phyloP scores from a whole-genome alignment of 2,888 invertebrate genomes.

The Oscheius onirici region DNA sequence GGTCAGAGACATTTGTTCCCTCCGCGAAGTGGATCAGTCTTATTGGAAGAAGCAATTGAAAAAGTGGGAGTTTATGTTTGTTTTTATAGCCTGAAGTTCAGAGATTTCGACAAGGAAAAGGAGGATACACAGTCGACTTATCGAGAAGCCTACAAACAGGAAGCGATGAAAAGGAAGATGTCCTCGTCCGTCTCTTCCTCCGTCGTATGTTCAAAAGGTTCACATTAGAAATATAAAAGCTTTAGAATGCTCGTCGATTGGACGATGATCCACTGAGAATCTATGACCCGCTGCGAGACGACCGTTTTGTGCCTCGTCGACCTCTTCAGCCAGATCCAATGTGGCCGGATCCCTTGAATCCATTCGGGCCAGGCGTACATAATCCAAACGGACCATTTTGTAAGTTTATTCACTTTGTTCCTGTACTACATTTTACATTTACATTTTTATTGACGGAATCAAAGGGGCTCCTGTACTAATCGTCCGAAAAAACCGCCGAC shows the following conservation, averaged over 20 bases:
- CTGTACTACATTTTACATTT: too few relatives aligned
- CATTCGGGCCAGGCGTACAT: neutral
- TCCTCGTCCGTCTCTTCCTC: neutral
- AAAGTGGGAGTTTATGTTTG: neutral
- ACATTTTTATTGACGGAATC: too few relatives aligned
- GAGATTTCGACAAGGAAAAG: slow-evolving; percentile 2
- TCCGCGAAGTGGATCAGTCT: neutral
- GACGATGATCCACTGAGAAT: neutral
- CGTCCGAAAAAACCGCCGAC: too few relatives aligned
- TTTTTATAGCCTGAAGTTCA: neutral
- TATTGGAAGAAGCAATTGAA: slow-evolving; percentile 7
- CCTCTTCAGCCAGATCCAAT: neutral
- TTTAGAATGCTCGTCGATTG: too few relatives aligned
- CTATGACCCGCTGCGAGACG: neutral
- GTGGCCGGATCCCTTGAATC: neutral
- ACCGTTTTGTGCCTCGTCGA: neutral
- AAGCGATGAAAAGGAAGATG: slow-evolving; percentile 2
- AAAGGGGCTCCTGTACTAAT: too few relatives aligned
- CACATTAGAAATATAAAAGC: too few relatives aligned
- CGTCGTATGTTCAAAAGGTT: too few relatives aligned
- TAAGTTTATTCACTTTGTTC: too few relatives aligned
- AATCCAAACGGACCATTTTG: neutral
- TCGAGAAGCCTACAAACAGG: slow-evolving; percentile 13
- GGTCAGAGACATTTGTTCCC: slow-evolving; percentile 4
- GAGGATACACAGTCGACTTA: neutral